Evolutionary conservation across 2,888 invertebrate species (phyloP).

Genomic region (Halictus quadricinctus): DNA sequence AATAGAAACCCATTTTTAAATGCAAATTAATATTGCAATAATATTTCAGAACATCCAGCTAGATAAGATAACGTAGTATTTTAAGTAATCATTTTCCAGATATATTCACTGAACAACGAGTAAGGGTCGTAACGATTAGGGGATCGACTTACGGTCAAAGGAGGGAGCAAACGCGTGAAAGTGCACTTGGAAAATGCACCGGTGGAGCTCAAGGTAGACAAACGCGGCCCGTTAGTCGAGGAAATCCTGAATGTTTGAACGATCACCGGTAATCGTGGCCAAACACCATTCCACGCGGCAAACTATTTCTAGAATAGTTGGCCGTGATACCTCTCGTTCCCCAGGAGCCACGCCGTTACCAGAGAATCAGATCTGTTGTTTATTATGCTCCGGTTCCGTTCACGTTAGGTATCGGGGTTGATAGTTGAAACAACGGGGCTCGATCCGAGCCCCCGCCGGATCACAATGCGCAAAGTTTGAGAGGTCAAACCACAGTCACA

Average conservation of each 20-base stretch:
- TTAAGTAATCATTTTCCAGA: not conserved
- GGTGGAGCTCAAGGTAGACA: constrained; percentile 30
- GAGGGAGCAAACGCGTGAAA: not conserved
- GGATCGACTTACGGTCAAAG: not conserved
- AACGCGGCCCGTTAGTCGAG: constrained; percentile 22
- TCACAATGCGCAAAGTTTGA: constrained; percentile 44
- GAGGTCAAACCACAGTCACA: constrained; percentile 45
- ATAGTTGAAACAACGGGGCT: constrained; percentile 38
- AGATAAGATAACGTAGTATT: not conserved
- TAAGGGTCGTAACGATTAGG: not conserved
- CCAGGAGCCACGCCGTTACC: constrained; percentile 9
- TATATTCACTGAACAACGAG: not conserved
- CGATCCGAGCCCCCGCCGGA: constrained; percentile 20
- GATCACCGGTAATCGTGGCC: constrained; percentile 16
- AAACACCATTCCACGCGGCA: constrained; percentile 11
- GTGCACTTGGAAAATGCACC: constrained; percentile 3
- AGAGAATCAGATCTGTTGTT: constrained; percentile 37
- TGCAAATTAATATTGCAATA: not conserved
- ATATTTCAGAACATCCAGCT: not conserved
- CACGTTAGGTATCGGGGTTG: constrained; percentile 17
- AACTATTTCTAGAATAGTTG: constrained; percentile 27
- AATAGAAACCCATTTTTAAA: not conserved
- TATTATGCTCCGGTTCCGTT: constrained; percentile 37
- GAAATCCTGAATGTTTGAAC: constrained; percentile 1
- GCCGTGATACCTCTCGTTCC: constrained; percentile 12